These are phyloP conservation scores for Arbacia lixula DNA, from an alignment of 53 echinoderm and acorn worm species.

Conservation along the genomic window DNA sequence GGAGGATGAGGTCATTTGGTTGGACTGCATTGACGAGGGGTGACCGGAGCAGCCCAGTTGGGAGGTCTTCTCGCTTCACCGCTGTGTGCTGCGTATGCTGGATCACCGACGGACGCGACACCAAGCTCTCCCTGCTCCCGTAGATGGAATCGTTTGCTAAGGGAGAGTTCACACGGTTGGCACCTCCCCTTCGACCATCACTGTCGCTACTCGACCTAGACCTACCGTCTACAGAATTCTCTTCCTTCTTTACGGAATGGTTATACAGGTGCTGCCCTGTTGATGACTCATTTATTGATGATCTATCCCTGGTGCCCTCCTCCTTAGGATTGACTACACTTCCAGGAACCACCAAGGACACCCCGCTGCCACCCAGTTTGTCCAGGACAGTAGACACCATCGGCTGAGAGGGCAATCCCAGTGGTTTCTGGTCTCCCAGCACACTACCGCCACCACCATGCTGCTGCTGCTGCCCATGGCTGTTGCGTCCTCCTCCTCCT, in stretches of 20 bases:
- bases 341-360: constrained; percentile 22
- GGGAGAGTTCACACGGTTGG: background rate
- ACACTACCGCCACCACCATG: background rate
- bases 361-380: constrained; percentile 1
- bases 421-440: background rate
- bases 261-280: background rate
- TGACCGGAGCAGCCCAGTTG: constrained; percentile 33
- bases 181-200: background rate
- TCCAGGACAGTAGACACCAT: constrained; percentile 29
- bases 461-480: background rate
- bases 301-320: constrained; percentile 30
- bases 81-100: constrained; percentile 84
- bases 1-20: constrained; percentile 82
- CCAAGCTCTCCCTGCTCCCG: background rate
- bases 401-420: background rate
- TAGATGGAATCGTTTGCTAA: constrained; percentile 10
- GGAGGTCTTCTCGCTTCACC: constrained; percentile 6
- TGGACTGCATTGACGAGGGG: constrained; percentile 66
- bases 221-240: background rate
- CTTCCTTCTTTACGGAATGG: constrained; percentile 4
- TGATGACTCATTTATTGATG: too few relatives aligned
- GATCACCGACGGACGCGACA: constrained; percentile 85
- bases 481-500: background rate
- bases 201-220: background rate
- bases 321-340: background rate